These are phyloP conservation scores for Sphecodes monilicornis DNA, from an alignment of 2,888 invertebrate genomes.

Conservation along the genomic window DNA sequence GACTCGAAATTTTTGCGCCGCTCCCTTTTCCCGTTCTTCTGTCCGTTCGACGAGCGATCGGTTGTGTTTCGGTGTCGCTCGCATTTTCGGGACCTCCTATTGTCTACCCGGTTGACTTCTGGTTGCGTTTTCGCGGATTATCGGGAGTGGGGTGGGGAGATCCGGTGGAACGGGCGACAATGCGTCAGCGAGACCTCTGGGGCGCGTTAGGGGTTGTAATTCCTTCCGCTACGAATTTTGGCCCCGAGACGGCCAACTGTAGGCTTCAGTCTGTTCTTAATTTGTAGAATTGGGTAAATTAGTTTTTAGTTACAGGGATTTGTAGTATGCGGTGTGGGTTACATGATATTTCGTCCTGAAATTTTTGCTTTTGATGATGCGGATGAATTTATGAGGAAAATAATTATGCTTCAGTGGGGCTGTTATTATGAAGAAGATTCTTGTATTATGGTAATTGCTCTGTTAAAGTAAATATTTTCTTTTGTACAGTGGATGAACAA, in stretches of 20 bases:
- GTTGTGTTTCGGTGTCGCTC: conserved; percentile 39
- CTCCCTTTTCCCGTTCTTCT: conserved; percentile 32
- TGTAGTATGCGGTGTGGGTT: neutral
- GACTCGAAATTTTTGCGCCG: conserved; percentile 58
- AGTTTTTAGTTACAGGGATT: neutral
- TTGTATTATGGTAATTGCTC: too few species aligned
- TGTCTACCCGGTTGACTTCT: conserved; percentile 20
- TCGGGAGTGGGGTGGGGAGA: neutral
- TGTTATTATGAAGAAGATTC: too few species aligned
- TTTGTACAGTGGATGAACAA: too few species aligned
- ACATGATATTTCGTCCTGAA: neutral
- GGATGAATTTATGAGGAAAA: neutral
- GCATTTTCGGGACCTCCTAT: conserved; percentile 33
- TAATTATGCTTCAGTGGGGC: neutral
- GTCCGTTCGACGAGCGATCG: conserved; percentile 31
- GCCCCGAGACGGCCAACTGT: neutral
- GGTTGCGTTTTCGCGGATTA: neutral
- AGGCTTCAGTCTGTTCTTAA: neutral
- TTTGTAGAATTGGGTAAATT: neutral
- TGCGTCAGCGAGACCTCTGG: neutral
- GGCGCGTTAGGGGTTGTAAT: conserved; percentile 4
- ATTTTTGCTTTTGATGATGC: neutral
- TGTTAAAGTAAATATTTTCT: too few species aligned
- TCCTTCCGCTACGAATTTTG: neutral
- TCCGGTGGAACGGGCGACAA: neutral